Conservation (phyloP, 2,113 vertebrate species). For the Otolemur garnettii region DNA sequence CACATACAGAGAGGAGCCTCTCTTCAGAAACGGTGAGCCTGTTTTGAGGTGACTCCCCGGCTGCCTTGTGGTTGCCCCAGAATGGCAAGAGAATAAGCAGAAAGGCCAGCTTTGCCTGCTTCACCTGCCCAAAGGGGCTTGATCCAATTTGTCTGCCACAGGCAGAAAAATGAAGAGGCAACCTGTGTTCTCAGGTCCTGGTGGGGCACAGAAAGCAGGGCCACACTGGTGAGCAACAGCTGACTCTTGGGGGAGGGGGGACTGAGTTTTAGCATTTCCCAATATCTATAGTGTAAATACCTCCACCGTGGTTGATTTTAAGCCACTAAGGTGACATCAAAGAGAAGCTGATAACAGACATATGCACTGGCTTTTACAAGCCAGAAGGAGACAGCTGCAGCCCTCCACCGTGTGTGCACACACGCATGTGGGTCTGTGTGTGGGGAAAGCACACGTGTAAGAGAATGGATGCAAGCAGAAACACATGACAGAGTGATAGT, state of each 20-base stretch:
- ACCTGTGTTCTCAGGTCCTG: background rate
- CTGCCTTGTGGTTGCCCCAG: background rate
- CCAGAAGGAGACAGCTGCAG: background rate
- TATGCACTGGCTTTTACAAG: rapidly evolving
- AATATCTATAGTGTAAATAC: background rate
- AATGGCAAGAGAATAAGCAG: background rate
- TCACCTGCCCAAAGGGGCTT: rapidly evolving
- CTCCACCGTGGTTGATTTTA: too few species aligned
- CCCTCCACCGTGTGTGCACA: background rate
- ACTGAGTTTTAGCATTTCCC: too few species aligned
- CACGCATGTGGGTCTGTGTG: background rate
- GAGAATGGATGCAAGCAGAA: background rate
- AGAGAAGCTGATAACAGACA: background rate
- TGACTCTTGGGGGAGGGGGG: background rate
- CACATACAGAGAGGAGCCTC: background rate
- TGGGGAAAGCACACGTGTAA: background rate
- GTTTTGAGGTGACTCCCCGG: background rate
- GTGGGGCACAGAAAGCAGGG: background rate
- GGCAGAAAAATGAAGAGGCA: rapidly evolving
- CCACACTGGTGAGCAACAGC: background rate
- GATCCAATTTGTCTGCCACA: background rate
- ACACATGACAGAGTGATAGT: background rate
- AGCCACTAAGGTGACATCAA: background rate
- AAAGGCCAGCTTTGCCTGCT: background rate
- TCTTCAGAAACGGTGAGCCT: background rate